phyloP scores from a whole-genome alignment of 2,113 vertebrate genomes.

The Hirundichthys speculiger region DNA sequence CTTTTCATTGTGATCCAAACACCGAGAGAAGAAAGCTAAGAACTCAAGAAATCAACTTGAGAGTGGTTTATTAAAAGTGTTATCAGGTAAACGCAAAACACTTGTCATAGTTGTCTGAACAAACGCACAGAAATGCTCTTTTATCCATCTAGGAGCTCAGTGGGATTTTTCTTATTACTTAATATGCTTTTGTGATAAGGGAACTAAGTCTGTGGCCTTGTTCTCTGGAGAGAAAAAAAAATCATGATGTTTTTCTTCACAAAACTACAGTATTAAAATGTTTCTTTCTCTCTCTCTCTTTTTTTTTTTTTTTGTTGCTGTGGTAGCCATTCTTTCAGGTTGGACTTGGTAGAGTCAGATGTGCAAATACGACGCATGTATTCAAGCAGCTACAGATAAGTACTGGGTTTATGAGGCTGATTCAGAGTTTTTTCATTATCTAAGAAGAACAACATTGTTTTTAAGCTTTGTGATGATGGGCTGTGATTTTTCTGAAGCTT shows the following conservation, averaged over 20 bases:
- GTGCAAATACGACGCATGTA: not conserved
- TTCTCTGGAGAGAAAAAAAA: slow-evolving; percentile 27
- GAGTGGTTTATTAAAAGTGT: slow-evolving; percentile 66
- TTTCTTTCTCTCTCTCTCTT: slow-evolving; percentile 3
- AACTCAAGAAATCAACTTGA: slow-evolving; percentile 56
- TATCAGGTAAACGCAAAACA: slow-evolving; percentile 76
- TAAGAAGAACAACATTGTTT: no score
- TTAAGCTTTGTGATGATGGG: no score
- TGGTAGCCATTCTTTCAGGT: not conserved
- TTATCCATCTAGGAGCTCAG: slow-evolving; percentile 57
- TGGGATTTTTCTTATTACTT: slow-evolving; percentile 40
- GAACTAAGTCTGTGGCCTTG: slow-evolving; percentile 36
- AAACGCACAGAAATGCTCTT: slow-evolving; percentile 59
- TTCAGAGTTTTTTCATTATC: not conserved
- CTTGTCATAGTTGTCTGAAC: slow-evolving; percentile 58
- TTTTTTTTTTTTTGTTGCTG: not conserved
- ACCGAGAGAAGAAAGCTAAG: slow-evolving; percentile 33
- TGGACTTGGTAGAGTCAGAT: not conserved
- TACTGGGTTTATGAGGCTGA: not conserved
- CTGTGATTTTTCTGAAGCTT: no score
- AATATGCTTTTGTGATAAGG: slow-evolving; percentile 63
- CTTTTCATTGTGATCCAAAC: slow-evolving; percentile 56
- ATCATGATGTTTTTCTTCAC: slow-evolving; percentile 1
- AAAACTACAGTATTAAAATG: slow-evolving; percentile 7
- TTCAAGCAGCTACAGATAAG: not conserved